Percentiles rank a stretch among this genome's conserved stretches.
phyloP scores from a whole-genome alignment of 2,888 invertebrate genomes.

The Lochmaea crataegi region DNA sequence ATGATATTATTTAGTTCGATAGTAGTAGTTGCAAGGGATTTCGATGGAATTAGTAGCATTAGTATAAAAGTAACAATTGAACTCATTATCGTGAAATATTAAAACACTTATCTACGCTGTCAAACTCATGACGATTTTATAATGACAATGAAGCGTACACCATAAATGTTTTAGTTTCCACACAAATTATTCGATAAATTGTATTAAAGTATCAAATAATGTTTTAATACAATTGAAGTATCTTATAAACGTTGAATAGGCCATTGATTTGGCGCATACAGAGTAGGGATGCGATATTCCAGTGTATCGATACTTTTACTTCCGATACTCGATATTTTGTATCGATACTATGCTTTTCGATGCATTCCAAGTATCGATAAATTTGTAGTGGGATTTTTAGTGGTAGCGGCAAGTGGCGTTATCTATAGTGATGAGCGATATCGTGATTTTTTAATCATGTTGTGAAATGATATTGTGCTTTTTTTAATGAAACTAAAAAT shows the following conservation, averaged over 20 bases:
- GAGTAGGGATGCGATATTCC: too few species aligned
- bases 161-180: constrained; percentile 2
- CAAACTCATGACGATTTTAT: not conserved
- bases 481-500: too few species aligned
- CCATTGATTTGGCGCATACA: too few species aligned
- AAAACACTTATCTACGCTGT: not conserved
- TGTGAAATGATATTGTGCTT: too few species aligned
- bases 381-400: too few species aligned
- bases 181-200: not conserved
- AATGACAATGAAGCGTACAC: not conserved
- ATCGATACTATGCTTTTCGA: too few species aligned
- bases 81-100: not conserved
- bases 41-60: not conserved
- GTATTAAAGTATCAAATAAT: not conserved
- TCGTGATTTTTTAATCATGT: too few species aligned
- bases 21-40: not conserved
- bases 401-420: too few species aligned
- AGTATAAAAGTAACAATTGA: not conserved
- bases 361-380: too few species aligned
- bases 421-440: too few species aligned
- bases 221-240: not conserved
- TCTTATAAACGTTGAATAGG: not conserved
- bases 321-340: too few species aligned
- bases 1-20: not conserved
- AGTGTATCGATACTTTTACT: too few species aligned